These are phyloP conservation scores for Muscina levida DNA, from an alignment of 2,888 invertebrate genomes.

Conservation along the genomic window DNA sequence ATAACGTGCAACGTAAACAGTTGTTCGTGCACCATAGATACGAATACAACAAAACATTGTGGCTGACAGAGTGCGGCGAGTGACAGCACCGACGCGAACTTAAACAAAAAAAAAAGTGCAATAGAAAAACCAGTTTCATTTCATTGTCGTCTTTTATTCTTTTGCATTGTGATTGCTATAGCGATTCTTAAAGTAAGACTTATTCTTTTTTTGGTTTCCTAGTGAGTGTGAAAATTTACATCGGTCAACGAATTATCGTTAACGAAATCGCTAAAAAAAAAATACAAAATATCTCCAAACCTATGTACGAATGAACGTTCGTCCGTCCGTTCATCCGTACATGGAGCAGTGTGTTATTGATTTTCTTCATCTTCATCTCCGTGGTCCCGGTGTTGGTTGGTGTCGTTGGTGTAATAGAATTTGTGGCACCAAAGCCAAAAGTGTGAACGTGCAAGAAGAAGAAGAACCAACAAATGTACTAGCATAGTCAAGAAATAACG, in stretches of 20 bases:
- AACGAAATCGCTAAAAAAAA: background rate
- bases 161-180: constrained; percentile 25
- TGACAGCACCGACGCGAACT: too few species aligned
- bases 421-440: background rate
- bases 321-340: too few species aligned
- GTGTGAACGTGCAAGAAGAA: background rate
- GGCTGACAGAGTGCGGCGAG: too few species aligned
- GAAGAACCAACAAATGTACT: background rate
- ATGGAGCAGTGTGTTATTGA: too few species aligned
- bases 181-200: too few species aligned
- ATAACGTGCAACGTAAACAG: constrained; percentile 36
- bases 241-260: background rate
- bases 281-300: background rate
- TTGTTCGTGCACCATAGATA: constrained; percentile 58
- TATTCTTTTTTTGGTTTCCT: constrained; percentile 22
- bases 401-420: background rate
- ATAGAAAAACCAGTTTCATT: constrained; percentile 26
- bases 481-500: too few species aligned
- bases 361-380: too few species aligned
- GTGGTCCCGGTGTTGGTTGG: too few species aligned
- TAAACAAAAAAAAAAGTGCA: constrained; percentile 37
- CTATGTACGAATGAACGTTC: too few species aligned
- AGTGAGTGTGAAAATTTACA: background rate
- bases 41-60: constrained; percentile 41
- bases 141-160: constrained; percentile 8